Evolutionary conservation across 2,113 vertebrate species (phyloP), one percentile per base, ranked within the genome.

Genomic region (Centropus bengalensis): DNA sequence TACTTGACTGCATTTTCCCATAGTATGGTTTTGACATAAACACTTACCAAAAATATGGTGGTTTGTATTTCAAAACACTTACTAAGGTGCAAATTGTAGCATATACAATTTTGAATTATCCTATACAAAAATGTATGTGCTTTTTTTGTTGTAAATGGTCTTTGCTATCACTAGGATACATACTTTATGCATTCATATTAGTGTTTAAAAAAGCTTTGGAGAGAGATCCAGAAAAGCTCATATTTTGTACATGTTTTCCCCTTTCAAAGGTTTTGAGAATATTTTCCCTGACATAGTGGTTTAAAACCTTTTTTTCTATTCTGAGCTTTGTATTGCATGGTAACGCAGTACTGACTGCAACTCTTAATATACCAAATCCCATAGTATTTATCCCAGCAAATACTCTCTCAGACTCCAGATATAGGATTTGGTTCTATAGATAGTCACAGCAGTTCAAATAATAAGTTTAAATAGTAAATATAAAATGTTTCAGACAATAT

Each of bases 91-190:
- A 85, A 92, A 83, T 13, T 75, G 40, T 82, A 74, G 54, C 12
- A 86, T 86, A 52, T 2, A 8, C 14, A 82, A 82, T 91, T 91
- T 88, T 86, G 40, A 74, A 83, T 12, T 64, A 33, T 91, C 51
- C 7, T 36, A 83, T 84, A 87, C 94, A 95, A 97, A 97, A 91
- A 66, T 36, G 5, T 32, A 62, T 97, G 97, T 97, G 97, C 96
- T 97, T 97, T 47, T 96, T 93, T 66, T 47, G 66, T 68, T 33
- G 90, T 38, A 36, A n/a, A 83, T 58, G 64, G 28, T 69, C 75
- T 89, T 94, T 73, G 44, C 68, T 71, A 70, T 66, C 51, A 47
- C 14, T 40, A 60, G 66, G 58, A 84, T 56, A 81, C 18, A 16
- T 51, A 78, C 9, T 80, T 83, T 49, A 68, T 2, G 54, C n/a